A percentile compares a stretch with the other conserved stretches of the same genome.
Evolutionary conservation across 2,113 vertebrate species (phyloP).

Genomic region (Rhynchomys soricoides): DNA sequence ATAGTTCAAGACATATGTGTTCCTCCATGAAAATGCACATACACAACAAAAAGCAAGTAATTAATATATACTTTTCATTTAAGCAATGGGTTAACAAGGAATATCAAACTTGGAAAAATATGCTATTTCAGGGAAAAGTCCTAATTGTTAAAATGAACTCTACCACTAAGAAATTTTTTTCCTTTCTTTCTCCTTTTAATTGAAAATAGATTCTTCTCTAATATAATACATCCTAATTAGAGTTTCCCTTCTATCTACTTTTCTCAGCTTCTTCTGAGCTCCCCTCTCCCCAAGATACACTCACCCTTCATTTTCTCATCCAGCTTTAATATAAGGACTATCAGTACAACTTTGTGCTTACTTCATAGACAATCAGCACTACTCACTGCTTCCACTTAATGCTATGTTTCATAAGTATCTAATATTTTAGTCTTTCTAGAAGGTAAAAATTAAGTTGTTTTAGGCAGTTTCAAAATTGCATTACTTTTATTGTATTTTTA

Average conservation of each 20-base stretch:
- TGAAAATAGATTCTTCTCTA: background rate
- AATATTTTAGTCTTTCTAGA: background rate
- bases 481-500: background rate
- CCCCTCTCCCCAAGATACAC: background rate
- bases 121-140: background rate
- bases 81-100: background rate
- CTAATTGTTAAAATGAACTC: background rate
- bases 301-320: background rate
- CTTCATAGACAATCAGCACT: background rate
- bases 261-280: too few relatives aligned
- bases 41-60: background rate
- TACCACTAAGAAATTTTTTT: background rate
- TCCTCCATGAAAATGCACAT: background rate
- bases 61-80: background rate
- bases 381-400: background rate
- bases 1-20: background rate
- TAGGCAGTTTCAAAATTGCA: background rate
- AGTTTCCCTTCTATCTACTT: background rate
- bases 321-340: background rate
- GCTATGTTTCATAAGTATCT: slow-evolving; percentile 25
- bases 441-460: background rate
- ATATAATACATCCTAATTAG: background rate
- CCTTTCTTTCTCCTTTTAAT: background rate
- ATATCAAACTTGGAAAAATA: background rate
- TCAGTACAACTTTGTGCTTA: background rate